Evolutionary conservation across 2,113 vertebrate genomes (phyloP).

Genomic region (Epinephelus cyanopodus): DNA sequence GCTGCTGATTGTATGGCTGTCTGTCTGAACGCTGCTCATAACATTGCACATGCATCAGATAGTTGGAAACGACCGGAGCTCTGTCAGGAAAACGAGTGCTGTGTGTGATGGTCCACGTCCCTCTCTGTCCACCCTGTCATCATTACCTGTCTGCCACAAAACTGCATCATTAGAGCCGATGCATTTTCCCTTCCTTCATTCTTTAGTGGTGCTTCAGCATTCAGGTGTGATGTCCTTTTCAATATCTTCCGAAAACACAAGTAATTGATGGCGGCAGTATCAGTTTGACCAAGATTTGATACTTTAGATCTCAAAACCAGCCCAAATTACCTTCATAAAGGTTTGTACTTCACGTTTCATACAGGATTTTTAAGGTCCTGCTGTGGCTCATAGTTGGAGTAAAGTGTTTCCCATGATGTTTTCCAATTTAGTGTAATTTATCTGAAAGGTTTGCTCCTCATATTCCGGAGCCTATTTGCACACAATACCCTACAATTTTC

Average conservation of each 20-base stretch:
- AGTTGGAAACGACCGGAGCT: constrained; percentile 37
- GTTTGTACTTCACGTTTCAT: constrained; percentile 15
- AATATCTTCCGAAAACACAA: constrained; percentile 12
- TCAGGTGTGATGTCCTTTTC: constrained; percentile 6
- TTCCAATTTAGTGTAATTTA: constrained; percentile 6
- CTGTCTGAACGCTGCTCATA: constrained; percentile 42
- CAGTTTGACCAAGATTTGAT: constrained; percentile 18
- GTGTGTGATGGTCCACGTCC: constrained; percentile 25
- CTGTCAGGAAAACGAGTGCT: constrained; percentile 34
- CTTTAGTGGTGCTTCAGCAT: constrained; percentile 20
- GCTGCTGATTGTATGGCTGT: constrained; percentile 9
- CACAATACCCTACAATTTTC: constrained; percentile 3
- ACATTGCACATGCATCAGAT: constrained; percentile 60
- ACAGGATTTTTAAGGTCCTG: background rate
- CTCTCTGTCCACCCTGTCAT: constrained; percentile 51
- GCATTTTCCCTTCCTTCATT: constrained; percentile 52
- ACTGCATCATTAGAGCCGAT: constrained; percentile 44
- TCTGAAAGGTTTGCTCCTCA: background rate
- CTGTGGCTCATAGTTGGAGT: background rate
- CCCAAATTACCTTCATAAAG: background rate
- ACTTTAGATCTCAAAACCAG: constrained; percentile 3
- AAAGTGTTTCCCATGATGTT: constrained; percentile 23
- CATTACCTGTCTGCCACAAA: constrained; percentile 57
- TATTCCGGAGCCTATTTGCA: background rate
- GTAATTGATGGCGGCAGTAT: constrained; percentile 13